Evolutionary conservation across 2,888 invertebrate genomes (phyloP), one percentile per base, ranked within the genome.

Genomic region (Drosophila flavopinicola): DNA sequence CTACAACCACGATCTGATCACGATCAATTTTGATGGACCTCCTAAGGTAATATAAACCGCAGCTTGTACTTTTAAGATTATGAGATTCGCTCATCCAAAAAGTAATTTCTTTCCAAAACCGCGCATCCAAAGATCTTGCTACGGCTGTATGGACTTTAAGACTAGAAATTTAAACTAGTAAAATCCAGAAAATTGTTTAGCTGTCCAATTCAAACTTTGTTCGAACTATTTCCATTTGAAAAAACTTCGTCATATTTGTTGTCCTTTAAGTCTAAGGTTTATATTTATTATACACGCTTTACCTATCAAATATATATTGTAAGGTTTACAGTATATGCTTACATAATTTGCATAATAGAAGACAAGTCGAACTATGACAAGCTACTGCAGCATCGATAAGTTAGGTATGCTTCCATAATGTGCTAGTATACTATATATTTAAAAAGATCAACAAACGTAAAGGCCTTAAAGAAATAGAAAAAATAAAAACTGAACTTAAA

Each of bases 251-350:
- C 11, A 15, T 17, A 45, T 53, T 63, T 56, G 75, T 68, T 49
- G 58, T 68, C 60, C 66, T 78, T 79, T 80, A 77, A 61, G 51
- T 77, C 76, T 65, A 79, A 60, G 75, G 66, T 76, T 75, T 65
- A 70, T 41, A 73, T 88, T 77, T 83, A 85, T 84, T 71, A 68
- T 75, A 74, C 65, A 70, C 42, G 35, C 49, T 66, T 53, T 58
- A 54, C 32, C 82, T 84, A 84, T 54, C 61, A 58, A 66, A 72
- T 54, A 51, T 51, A 59, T 59, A 44, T 44, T 48, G 33, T 51
- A 23, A 58, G 48, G 60, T 54, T 54, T 59, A 48, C 37, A 64
- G 42, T 73, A 53, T 75, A 57, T 64, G 68, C 42, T 52, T 66
- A 61, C 30, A 45, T 63, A 66, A 65, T 61, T 49, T 44, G 63